A percentile compares a stretch with the other conserved stretches of the same genome.
Evolutionary conservation across 30 jellyfish, hydroid and myxozoan species (phyloP).

Genomic region (Rhopilema esculentum): DNA sequence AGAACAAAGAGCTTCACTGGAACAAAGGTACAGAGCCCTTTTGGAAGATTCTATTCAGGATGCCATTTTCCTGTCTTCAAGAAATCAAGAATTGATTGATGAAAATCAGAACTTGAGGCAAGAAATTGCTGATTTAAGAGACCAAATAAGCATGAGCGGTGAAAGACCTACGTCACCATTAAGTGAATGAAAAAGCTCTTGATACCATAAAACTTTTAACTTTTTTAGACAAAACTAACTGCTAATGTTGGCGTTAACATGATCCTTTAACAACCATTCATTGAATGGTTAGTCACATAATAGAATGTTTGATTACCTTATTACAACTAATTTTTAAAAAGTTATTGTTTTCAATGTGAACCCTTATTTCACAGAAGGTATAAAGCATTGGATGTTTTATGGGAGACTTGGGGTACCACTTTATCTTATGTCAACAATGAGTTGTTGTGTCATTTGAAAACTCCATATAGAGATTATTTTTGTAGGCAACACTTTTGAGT

Average conservation of each 20-base stretch:
- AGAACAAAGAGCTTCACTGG: conserved; percentile 96
- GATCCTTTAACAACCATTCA: no score
- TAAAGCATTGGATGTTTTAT: no score
- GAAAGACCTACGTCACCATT: conserved; percentile 90
- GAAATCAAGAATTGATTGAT: conserved; percentile 95
- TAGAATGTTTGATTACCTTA: no score
- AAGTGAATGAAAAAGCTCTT: conserved; percentile 2
- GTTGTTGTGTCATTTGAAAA: background rate
- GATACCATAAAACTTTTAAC: background rate
- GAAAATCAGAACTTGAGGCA: conserved; percentile 90
- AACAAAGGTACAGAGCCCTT: conserved; percentile 90
- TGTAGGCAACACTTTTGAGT: background rate
- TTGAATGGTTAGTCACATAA: no score
- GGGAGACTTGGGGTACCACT: no score
- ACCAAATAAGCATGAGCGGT: conserved; percentile 71
- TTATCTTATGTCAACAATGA: background rate
- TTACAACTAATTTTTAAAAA: no score
- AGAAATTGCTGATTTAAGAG: conserved; percentile 90
- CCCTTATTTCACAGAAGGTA: no score
- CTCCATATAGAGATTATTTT: background rate
- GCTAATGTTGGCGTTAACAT: no score
- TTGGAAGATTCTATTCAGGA: conserved; percentile 98
- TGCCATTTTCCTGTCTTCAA: conserved; percentile 90
- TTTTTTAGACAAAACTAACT: background rate
- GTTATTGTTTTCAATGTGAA: no score